These are phyloP conservation scores for Apodemus speciosus DNA, from an alignment of 2,113 vertebrate genomes.

Conservation along the genomic window DNA sequence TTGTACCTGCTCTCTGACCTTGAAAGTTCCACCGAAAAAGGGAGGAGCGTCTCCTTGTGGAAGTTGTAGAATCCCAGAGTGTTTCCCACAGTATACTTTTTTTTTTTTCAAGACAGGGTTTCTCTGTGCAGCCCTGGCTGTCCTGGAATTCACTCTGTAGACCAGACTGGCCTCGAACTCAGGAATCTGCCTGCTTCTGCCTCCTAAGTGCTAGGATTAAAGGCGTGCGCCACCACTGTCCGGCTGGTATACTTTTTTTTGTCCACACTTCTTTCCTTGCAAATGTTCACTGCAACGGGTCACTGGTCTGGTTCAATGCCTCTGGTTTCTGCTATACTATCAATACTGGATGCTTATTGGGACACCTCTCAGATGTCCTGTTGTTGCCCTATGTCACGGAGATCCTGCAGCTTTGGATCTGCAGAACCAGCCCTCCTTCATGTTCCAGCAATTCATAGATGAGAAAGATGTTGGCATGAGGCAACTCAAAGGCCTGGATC, in stretches of 20 bases:
- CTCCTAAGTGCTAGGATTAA: no score
- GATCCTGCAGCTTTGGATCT: not conserved
- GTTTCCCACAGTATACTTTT: not conserved
- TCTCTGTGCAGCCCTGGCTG: no score
- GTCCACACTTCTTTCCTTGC: not conserved
- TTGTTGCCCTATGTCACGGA: not conserved
- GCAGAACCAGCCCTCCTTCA: not conserved
- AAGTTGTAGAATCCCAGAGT: not conserved
- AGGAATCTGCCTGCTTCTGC: no score
- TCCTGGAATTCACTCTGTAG: no score
- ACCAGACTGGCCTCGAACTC: no score
- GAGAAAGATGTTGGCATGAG: not conserved
- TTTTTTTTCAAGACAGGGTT: no score
- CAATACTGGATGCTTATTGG: not conserved
- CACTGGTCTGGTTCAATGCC: not conserved
- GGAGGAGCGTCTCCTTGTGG: not conserved
- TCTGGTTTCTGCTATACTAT: not conserved
- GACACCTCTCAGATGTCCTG: not conserved
- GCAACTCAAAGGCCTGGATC: not conserved
- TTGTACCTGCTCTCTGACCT: not conserved
- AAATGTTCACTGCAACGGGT: not conserved
- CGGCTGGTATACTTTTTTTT: not conserved
- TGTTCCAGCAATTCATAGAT: not conserved
- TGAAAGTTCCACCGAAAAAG: not conserved
- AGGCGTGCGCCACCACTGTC: no score